A percentile compares a stretch with the other conserved stretches of the same genome.
These are phyloP conservation scores for Phenganax subtilis DNA, from an alignment of 92 coral and sea anemone genomes.

Conservation along the genomic window DNA sequence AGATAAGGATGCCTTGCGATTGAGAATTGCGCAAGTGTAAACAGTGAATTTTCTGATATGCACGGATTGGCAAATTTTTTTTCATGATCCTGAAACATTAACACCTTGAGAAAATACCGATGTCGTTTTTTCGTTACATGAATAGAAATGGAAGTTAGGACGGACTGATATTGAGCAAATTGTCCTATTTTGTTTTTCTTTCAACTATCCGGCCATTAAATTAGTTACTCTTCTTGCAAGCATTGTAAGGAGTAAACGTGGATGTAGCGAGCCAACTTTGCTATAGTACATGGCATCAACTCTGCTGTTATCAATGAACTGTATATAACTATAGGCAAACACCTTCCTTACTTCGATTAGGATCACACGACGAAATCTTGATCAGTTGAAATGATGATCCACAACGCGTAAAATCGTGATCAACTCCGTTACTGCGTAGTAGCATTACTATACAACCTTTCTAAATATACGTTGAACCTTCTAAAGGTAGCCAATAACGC, in stretches of 20 bases:
- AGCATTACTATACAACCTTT: not conserved
- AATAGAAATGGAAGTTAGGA: not conserved
- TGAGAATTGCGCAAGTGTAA: not conserved
- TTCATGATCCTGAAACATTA: not conserved
- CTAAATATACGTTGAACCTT: not conserved
- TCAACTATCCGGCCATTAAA: not conserved
- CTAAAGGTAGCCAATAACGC: conserved; percentile 15
- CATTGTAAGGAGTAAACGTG: too few species aligned
- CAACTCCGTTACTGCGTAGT: not conserved
- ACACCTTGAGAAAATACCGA: conserved; percentile 1
- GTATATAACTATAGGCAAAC: too few species aligned
- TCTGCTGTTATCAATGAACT: too few species aligned
- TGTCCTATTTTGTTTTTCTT: not conserved
- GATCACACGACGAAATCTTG: not conserved
- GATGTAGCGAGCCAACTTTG: too few species aligned
- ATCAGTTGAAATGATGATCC: not conserved
- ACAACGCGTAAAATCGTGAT: not conserved
- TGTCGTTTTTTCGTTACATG: not conserved
- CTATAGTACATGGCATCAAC: too few species aligned
- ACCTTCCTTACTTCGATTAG: too few species aligned
- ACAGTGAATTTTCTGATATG: not conserved
- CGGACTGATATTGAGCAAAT: not conserved
- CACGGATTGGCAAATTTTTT: conserved; percentile 1
- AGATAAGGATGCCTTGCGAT: not conserved
- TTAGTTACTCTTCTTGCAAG: too few species aligned